Conservation (phyloP, 2,797 vertebrate genomes). For the Melanotaenia maccullochi region DNA sequence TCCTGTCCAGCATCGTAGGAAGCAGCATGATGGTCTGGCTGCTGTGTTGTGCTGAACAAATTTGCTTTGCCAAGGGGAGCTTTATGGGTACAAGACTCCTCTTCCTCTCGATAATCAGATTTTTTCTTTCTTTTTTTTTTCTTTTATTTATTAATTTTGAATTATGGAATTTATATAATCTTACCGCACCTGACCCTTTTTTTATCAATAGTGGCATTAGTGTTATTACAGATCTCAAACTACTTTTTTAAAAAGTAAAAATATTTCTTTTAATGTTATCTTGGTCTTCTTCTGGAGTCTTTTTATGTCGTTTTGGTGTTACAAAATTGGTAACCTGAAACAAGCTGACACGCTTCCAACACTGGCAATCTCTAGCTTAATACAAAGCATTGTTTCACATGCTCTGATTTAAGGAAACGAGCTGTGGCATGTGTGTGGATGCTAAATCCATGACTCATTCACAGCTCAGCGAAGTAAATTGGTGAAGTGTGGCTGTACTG, state of each 20-base stretch:
- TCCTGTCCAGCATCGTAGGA: too few relatives aligned
- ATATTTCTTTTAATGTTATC: constrained; percentile 6
- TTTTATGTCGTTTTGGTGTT: constrained; percentile 4
- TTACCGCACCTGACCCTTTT: too few relatives aligned
- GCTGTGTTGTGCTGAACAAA: too few relatives aligned
- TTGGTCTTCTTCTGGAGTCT: constrained; percentile 16
- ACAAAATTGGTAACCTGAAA: background rate
- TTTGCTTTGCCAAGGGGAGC: too few relatives aligned
- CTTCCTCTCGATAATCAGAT: too few relatives aligned
- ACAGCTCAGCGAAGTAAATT: constrained; percentile 19
- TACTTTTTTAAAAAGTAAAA: background rate
- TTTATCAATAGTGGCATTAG: background rate
- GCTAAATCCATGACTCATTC: constrained; percentile 42
- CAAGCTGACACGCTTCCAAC: constrained; percentile 14
- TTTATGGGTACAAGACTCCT: too few relatives aligned
- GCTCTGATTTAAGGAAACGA: constrained; percentile 36
- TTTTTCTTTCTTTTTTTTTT: too few relatives aligned
- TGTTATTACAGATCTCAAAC: background rate
- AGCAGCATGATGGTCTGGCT: too few relatives aligned
- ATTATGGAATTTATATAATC: too few relatives aligned
- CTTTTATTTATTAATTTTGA: too few relatives aligned
- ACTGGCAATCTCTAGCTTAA: background rate
- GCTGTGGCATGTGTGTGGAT: constrained; percentile 29
- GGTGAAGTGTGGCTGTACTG: background rate
- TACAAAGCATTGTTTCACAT: constrained; percentile 33